Percentiles rank a stretch among this genome's conserved stretches.
phyloP scores from a whole-genome alignment of 2,888 invertebrate genomes.

The Trissolcus brochymenae region DNA sequence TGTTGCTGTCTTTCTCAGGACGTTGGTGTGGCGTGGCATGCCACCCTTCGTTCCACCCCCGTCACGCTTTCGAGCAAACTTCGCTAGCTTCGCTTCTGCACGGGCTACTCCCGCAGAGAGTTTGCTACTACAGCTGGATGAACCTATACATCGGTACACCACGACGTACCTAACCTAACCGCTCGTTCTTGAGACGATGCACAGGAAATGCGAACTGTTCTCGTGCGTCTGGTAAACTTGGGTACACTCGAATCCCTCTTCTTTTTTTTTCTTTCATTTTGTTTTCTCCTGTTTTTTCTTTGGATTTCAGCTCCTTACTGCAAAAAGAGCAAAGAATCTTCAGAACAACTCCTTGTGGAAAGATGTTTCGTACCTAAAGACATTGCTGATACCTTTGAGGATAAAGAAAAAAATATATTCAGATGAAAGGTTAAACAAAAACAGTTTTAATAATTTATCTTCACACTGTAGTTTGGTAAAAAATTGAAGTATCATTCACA shows the following conservation, averaged over 20 bases:
- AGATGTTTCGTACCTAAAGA: slow-evolving; percentile 29
- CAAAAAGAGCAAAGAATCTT: slow-evolving; percentile 36
- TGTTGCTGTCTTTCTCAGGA: slow-evolving; percentile 42
- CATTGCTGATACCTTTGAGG: slow-evolving; percentile 18
- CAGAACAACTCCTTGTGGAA: slow-evolving; percentile 41
- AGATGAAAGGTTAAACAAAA: not conserved
- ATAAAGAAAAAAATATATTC: slow-evolving; percentile 18
- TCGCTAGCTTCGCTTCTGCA: slow-evolving; percentile 66
- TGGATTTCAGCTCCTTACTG: slow-evolving; percentile 5
- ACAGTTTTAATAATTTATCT: too few relatives aligned
- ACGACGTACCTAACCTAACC: slow-evolving; percentile 54
- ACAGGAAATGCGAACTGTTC: slow-evolving; percentile 61
- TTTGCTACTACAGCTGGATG: slow-evolving; percentile 65
- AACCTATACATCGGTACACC: slow-evolving; percentile 57
- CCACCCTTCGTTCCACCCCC: slow-evolving; percentile 73
- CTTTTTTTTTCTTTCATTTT: slow-evolving; percentile 4
- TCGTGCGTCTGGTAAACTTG: slow-evolving; percentile 46
- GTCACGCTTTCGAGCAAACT: slow-evolving; percentile 75
- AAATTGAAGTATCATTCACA: too few relatives aligned
- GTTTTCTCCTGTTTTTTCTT: slow-evolving; percentile 16
- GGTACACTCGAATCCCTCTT: slow-evolving; percentile 27
- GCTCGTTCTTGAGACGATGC: slow-evolving; percentile 63
- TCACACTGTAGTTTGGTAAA: too few relatives aligned
- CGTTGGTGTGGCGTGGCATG: slow-evolving; percentile 63
- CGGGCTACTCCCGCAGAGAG: slow-evolving; percentile 69